phyloP scores from a whole-genome alignment of 2,113 vertebrate genomes.

The Apodemus sylvaticus region DNA sequence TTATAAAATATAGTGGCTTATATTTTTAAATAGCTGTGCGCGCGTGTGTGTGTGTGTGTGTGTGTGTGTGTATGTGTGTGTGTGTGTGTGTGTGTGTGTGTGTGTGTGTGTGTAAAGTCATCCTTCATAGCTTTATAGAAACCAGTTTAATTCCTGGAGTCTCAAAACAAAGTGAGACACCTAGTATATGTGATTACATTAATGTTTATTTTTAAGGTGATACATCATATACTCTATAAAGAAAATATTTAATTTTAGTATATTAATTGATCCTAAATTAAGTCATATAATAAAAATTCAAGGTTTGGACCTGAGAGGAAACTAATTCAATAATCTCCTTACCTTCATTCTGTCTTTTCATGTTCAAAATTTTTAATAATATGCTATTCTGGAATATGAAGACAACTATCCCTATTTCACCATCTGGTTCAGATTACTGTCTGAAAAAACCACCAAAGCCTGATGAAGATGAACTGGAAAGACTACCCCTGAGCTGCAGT shows the following conservation, averaged over 20 bases:
- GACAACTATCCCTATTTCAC: not conserved
- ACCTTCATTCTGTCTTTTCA: not conserved
- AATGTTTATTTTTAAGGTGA: conserved; percentile 27
- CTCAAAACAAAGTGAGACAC: not conserved
- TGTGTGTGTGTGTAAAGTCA: not conserved
- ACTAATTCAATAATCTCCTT: not conserved
- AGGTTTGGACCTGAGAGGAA: not conserved
- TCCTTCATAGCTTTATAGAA: not conserved
- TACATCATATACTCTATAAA: not conserved
- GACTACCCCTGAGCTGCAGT: too few relatives aligned
- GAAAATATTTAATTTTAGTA: conserved; percentile 20
- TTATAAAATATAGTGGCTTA: not conserved
- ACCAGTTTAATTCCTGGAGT: conserved; percentile 17
- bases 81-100: not conserved
- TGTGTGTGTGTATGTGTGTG: not conserved
- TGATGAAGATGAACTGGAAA: not conserved
- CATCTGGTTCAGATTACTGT: not conserved
- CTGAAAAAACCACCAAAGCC: not conserved
- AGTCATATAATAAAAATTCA: not conserved
- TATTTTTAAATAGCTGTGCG: not conserved
- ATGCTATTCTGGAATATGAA: not conserved
- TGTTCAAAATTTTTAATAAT: not conserved
- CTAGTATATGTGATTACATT: conserved; percentile 6
- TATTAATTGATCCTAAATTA: conserved; percentile 31
- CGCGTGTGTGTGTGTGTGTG: not conserved